A percentile compares a stretch with the other conserved stretches of the same genome.
phyloP scores from a whole-genome alignment of 1,140 invertebrate genomes.

The Pseudomyrmex concolor region DNA sequence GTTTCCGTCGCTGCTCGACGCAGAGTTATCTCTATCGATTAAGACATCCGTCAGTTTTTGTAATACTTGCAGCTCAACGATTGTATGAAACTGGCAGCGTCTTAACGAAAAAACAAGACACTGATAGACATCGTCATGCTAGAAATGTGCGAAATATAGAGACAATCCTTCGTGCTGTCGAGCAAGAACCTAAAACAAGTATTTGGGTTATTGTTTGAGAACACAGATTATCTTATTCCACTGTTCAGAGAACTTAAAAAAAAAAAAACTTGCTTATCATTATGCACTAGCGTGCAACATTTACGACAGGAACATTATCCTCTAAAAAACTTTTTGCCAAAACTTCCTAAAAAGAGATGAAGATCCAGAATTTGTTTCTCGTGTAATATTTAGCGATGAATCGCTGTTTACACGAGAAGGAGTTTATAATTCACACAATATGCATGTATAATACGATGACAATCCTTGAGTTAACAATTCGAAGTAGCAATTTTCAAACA shows the following conservation, averaged over 20 bases:
- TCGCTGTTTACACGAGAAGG: background rate
- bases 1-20: no score
- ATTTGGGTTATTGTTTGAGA: background rate
- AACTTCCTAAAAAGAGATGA: background rate
- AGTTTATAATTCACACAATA: background rate
- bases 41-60: background rate
- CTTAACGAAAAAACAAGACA: background rate
- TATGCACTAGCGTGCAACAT: background rate
- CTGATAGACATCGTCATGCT: background rate
- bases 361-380: background rate
- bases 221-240: background rate
- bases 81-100: background rate
- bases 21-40: background rate
- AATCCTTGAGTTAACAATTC: no score
- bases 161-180: background rate
- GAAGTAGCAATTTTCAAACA: no score
- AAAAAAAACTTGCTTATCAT: background rate
- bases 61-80: background rate
- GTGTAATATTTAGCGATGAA: background rate
- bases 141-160: background rate
- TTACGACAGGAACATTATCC: background rate
- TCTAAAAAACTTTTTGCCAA: background rate
- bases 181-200: background rate
- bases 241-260: background rate
- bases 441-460: no score